Evolutionary conservation across 2,888 invertebrate genomes (phyloP).

Genomic region (Megamerina dolium): DNA sequence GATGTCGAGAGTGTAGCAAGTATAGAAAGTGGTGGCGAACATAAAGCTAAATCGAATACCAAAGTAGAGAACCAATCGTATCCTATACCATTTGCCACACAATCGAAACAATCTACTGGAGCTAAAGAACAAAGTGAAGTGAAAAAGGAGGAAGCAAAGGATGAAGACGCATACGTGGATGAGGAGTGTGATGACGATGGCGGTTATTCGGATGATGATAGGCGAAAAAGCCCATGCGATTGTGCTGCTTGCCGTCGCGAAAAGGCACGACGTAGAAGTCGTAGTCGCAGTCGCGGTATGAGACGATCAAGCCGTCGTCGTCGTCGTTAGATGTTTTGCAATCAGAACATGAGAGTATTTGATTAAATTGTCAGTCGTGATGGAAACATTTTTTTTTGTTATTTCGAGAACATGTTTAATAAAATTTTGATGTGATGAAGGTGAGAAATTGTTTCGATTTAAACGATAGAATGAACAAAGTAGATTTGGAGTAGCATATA

Average conservation of each 20-base stretch:
- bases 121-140: background rate
- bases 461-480: too few relatives aligned
- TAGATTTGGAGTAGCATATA: too few relatives aligned
- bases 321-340: background rate
- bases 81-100: background rate
- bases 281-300: too few relatives aligned
- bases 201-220: background rate
- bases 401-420: too few relatives aligned
- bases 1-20: constrained; percentile 2
- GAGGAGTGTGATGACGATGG: background rate
- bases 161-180: background rate
- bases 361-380: too few relatives aligned
- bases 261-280: too few relatives aligned
- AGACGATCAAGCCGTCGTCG: constrained; percentile 7
- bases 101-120: background rate
- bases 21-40: constrained; percentile 4
- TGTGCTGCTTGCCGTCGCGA: background rate
- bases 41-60: background rate
- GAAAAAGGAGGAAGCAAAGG: background rate
- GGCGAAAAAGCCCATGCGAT: constrained; percentile 1
- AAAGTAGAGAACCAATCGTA: background rate
- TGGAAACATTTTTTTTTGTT: too few relatives aligned
- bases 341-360: background rate
- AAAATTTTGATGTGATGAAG: too few relatives aligned
- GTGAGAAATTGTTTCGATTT: too few relatives aligned